These are phyloP conservation scores for Drosophila hawaiiensis DNA, from an alignment of 2,888 invertebrate species.

Conservation along the genomic window DNA sequence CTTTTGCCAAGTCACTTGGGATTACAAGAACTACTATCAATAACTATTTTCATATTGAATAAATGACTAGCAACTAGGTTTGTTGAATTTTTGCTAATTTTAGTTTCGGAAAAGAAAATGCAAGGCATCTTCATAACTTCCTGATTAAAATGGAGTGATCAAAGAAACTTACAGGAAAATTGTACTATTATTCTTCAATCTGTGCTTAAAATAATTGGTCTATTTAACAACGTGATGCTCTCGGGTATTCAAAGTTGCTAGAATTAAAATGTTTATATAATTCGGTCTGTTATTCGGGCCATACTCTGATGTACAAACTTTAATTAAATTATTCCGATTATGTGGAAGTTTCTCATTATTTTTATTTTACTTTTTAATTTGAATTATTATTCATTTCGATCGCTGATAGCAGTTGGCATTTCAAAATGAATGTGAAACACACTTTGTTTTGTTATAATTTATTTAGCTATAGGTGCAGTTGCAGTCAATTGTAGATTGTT, in stretches of 20 bases:
- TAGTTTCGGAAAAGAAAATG: background rate
- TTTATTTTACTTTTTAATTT: conserved; percentile 47
- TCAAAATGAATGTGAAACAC: conserved; percentile 27
- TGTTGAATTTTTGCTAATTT: background rate
- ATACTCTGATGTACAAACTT: background rate
- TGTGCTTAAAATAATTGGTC: background rate
- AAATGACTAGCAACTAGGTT: background rate
- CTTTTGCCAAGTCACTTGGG: too few relatives aligned
- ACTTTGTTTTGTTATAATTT: conserved; percentile 63
- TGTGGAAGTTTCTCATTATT: background rate
- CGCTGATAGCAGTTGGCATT: conserved; percentile 29
- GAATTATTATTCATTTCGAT: conserved; percentile 54
- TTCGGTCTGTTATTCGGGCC: background rate
- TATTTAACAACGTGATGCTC: background rate
- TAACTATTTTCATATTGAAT: background rate
- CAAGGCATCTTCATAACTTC: background rate
- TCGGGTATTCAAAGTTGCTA: background rate
- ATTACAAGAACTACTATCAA: background rate
- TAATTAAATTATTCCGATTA: background rate
- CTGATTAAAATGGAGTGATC: background rate
- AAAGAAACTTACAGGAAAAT: background rate
- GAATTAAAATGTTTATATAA: background rate
- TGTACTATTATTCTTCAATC: background rate
- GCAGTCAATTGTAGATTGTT: conserved; percentile 45
- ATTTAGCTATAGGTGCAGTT: conserved; percentile 38